phyloP scores from a whole-genome alignment of 2,888 invertebrate genomes.

The Rhingia campestris region DNA sequence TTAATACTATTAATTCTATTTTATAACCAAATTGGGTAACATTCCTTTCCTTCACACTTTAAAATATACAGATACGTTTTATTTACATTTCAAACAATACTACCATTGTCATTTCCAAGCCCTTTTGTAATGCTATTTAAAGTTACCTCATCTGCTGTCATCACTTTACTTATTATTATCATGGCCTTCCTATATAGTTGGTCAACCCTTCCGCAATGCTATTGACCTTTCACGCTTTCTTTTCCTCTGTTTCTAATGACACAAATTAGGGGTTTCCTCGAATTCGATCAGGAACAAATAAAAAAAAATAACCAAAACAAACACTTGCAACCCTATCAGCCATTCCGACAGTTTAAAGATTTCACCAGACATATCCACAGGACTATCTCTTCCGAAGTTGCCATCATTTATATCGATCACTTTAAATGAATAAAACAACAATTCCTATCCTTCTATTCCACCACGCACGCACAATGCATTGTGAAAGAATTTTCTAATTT shows the following conservation, averaged over 20 bases:
- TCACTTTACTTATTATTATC: conserved; percentile 16
- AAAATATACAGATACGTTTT: no score
- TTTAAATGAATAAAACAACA: conserved; percentile 46
- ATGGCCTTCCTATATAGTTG: background rate
- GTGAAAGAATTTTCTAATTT: conserved; percentile 82
- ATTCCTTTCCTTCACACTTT: no score
- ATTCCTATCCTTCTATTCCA: conserved; percentile 22
- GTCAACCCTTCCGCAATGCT: conserved; percentile 10
- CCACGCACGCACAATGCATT: conserved; percentile 42
- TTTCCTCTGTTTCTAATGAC: background rate
- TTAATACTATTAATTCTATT: no score
- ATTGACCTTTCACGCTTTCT: conserved; percentile 46
- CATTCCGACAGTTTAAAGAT: background rate
- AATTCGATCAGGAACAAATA: background rate
- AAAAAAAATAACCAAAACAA: conserved; percentile 28
- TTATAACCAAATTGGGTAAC: no score
- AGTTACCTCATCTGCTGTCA: conserved; percentile 9
- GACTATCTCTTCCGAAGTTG: background rate
- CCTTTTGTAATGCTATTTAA: background rate
- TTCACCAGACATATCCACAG: conserved; percentile 29
- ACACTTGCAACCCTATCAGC: conserved; percentile 36
- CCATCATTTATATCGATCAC: conserved; percentile 67
- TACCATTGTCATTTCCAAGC: no score
- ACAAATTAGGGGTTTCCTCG: conserved; percentile 36
- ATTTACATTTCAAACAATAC: no score